Percentiles rank a stretch among this genome's conserved stretches.
Conservation (phyloP, 2,113 vertebrate genomes). For the Gopherus evgoodei region DNA sequence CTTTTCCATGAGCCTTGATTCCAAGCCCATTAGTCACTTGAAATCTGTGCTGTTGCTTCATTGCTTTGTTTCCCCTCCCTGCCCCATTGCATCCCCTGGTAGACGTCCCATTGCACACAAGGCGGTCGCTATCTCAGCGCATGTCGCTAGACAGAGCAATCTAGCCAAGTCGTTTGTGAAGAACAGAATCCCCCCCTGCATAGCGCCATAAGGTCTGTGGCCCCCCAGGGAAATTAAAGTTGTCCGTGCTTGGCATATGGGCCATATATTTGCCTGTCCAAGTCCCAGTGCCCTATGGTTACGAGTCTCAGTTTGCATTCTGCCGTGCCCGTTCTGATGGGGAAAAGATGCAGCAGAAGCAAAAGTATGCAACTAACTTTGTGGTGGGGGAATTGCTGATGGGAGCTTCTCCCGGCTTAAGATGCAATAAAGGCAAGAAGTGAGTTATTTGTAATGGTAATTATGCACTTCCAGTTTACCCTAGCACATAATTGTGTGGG, state of each 20-base stretch:
- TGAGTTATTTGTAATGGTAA: slow-evolving; percentile 71
- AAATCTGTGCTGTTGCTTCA: neutral
- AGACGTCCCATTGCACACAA: neutral
- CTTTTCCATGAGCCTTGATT: neutral
- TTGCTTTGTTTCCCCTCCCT: neutral
- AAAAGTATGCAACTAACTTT: neutral
- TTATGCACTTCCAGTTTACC: slow-evolving; percentile 69
- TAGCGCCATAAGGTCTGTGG: neutral
- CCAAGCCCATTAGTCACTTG: neutral
- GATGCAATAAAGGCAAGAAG: slow-evolving; percentile 58
- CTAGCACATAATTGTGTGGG: slow-evolving; percentile 69
- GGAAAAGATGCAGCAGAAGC: neutral
- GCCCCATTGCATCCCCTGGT: neutral
- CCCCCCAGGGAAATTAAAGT: neutral
- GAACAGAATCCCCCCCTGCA: neutral
- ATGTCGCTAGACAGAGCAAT: neutral
- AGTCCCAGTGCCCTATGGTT: neutral
- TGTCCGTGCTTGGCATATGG: neutral
- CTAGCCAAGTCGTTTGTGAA: neutral
- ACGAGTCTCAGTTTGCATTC: fast-evolving
- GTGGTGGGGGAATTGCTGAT: neutral
- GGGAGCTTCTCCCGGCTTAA: slow-evolving; percentile 43
- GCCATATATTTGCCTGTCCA: neutral
- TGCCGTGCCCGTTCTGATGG: fast-evolving
- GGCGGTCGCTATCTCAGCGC: fast-evolving